Percentiles rank a stretch among this genome's conserved stretches.
Evolutionary conservation across 2,888 invertebrate genomes (phyloP).

Genomic region (Beris morrisii): DNA sequence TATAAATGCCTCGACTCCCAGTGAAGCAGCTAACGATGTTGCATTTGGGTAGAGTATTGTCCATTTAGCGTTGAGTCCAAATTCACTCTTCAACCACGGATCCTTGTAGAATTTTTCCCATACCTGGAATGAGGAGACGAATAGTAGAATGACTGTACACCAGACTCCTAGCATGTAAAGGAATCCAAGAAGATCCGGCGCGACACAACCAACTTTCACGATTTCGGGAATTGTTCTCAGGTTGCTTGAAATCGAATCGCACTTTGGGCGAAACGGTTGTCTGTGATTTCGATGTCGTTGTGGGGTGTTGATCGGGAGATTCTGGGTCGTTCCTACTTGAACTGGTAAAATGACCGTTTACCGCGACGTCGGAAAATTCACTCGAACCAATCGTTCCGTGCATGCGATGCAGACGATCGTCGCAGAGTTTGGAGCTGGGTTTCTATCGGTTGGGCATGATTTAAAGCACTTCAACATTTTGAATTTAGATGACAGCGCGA

Average conservation of each 20-base stretch:
- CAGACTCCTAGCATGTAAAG: constrained; percentile 86
- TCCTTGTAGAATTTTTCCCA: constrained; percentile 82
- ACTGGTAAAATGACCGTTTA: no score
- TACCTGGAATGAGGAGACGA: constrained; percentile 81
- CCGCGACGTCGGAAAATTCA: no score
- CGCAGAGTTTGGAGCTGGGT: no score
- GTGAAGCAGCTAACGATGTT: constrained; percentile 66
- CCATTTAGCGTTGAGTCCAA: constrained; percentile 74
- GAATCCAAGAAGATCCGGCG: constrained; percentile 73
- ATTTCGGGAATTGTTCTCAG: constrained; percentile 73
- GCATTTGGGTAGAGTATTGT: constrained; percentile 75
- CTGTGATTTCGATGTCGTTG: constrained; percentile 67
- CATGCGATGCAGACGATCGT: no score
- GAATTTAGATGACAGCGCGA: no score
- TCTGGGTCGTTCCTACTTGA: constrained; percentile 65
- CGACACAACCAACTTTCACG: constrained; percentile 72
- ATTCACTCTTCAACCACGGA: constrained; percentile 84
- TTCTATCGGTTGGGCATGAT: no score
- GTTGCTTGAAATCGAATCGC: constrained; percentile 73
- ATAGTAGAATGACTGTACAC: constrained; percentile 79
- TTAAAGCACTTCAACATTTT: no score
- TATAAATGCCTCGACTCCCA: constrained; percentile 61
- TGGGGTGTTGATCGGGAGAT: constrained; percentile 76
- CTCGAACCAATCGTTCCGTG: no score
- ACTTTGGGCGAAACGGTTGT: constrained; percentile 74